Evolutionary conservation across 1,140 invertebrate genomes (phyloP).

Genomic region (Drosophila ficusphila): DNA sequence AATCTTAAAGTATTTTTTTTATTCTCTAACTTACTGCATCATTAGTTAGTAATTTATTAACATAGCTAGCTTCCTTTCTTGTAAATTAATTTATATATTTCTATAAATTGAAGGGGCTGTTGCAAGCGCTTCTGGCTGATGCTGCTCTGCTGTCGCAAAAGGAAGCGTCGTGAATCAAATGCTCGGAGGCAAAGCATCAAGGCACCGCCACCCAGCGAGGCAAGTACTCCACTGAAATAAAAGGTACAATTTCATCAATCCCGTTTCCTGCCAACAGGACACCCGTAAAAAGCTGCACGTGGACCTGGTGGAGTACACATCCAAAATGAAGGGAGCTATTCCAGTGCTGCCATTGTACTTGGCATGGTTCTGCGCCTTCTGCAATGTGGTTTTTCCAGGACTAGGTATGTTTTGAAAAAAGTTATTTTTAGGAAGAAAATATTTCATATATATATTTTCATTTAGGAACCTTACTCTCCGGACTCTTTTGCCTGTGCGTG

Average conservation of each 20-base stretch:
- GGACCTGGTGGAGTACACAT: slow-evolving; percentile 91
- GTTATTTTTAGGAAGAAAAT: too few relatives aligned
- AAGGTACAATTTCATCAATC: background rate
- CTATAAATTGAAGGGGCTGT: slow-evolving; percentile 53
- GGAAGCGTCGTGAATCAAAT: slow-evolving; percentile 79
- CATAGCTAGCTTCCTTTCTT: too few relatives aligned
- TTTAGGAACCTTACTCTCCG: slow-evolving; percentile 94
- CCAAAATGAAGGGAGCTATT: slow-evolving; percentile 94
- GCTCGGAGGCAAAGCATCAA: slow-evolving; percentile 87
- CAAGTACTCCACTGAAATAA: slow-evolving; percentile 50
- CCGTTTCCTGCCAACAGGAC: slow-evolving; percentile 85
- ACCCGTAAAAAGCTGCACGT: slow-evolving; percentile 91
- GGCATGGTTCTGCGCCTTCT: slow-evolving; percentile 93
- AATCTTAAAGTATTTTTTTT: too few relatives aligned
- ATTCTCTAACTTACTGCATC: too few relatives aligned
- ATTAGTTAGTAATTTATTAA: background rate
- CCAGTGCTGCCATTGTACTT: slow-evolving; percentile 93
- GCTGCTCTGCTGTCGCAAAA: slow-evolving; percentile 79
- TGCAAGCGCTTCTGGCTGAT: slow-evolving; percentile 75
- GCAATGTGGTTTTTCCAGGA: slow-evolving; percentile 94
- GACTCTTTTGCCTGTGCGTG: slow-evolving; percentile 93
- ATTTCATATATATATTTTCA: too few relatives aligned
- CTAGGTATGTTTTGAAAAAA: slow-evolving; percentile 91
- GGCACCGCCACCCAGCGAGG: slow-evolving; percentile 87
- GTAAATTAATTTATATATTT: too few relatives aligned